These are phyloP conservation scores for Leptopterna dolabrata DNA, from an alignment of 2,888 invertebrate species.

Conservation along the genomic window DNA sequence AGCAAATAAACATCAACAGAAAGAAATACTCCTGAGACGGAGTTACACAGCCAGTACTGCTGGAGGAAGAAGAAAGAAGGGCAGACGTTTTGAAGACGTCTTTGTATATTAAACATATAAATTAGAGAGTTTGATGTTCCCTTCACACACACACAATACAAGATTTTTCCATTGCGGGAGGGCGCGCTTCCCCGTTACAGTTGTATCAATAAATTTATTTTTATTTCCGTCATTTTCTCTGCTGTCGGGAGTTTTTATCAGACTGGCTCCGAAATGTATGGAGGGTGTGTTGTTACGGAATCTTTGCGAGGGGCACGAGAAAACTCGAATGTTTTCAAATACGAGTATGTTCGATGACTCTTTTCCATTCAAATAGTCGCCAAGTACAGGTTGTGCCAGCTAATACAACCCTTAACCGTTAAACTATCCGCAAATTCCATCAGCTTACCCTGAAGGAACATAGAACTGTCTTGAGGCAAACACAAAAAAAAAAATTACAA, in stretches of 20 bases:
- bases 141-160: constrained; percentile 38
- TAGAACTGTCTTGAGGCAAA: too few relatives aligned
- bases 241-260: constrained; percentile 15
- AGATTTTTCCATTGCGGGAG: constrained; percentile 5
- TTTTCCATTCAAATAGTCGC: too few relatives aligned
- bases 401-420: too few relatives aligned
- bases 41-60: not conserved
- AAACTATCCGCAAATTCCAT: too few relatives aligned
- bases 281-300: not conserved
- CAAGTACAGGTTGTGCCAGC: too few relatives aligned
- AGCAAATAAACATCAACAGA: constrained; percentile 39
- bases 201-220: constrained; percentile 53
- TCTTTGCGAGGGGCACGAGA: too few relatives aligned
- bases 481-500: too few relatives aligned
- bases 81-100: constrained; percentile 11
- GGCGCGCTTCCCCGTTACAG: constrained; percentile 24
- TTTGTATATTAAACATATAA: constrained; percentile 53
- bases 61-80: not conserved
- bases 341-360: too few relatives aligned
- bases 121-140: constrained; percentile 40
- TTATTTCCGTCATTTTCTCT: constrained; percentile 46
- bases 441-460: too few relatives aligned
- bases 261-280: not conserved
- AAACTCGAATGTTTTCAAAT: too few relatives aligned
- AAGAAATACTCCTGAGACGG: constrained; percentile 17